A percentile compares a stretch with the other conserved stretches of the same genome.
These are phyloP conservation scores for Syngnathus rostellatus DNA, from an alignment of 2,797 vertebrate species.

Conservation along the genomic window DNA sequence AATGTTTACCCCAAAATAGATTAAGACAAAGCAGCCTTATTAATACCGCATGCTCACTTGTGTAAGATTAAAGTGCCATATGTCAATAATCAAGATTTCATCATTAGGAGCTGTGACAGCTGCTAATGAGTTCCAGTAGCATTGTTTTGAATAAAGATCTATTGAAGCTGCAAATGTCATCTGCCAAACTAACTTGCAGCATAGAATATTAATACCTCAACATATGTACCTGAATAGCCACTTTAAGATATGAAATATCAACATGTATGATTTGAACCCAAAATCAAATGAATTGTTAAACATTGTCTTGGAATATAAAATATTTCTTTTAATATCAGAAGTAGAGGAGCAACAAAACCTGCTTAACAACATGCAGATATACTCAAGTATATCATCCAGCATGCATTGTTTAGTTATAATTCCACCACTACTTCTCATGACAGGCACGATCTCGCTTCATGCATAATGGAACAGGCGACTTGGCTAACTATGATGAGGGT, in stretches of 20 bases:
- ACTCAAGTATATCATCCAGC: background rate
- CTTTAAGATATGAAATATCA: background rate
- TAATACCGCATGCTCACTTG: constrained; percentile 39
- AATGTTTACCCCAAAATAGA: constrained; percentile 1
- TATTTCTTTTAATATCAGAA: background rate
- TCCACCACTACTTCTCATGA: background rate
- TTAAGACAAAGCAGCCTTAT: constrained; percentile 44
- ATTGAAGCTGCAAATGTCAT: constrained; percentile 43
- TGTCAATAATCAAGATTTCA: constrained; percentile 66
- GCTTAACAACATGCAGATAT: background rate
- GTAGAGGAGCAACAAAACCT: background rate
- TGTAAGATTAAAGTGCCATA: constrained; percentile 54
- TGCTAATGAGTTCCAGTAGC: constrained; percentile 51
- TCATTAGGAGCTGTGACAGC: constrained; percentile 60
- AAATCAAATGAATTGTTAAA: background rate
- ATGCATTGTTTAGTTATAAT: background rate
- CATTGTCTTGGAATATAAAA: background rate
- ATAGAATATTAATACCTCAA: constrained; percentile 35
- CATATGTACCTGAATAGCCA: background rate
- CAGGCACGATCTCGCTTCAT: background rate
- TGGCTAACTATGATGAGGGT: constrained; percentile 32
- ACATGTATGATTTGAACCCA: no score
- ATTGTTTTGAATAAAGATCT: constrained; percentile 44
- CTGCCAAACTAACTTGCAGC: constrained; percentile 30
- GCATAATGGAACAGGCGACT: constrained; percentile 49